These are phyloP conservation scores for Ormia ochracea DNA, from an alignment of 2,888 invertebrate species.

Conservation along the genomic window DNA sequence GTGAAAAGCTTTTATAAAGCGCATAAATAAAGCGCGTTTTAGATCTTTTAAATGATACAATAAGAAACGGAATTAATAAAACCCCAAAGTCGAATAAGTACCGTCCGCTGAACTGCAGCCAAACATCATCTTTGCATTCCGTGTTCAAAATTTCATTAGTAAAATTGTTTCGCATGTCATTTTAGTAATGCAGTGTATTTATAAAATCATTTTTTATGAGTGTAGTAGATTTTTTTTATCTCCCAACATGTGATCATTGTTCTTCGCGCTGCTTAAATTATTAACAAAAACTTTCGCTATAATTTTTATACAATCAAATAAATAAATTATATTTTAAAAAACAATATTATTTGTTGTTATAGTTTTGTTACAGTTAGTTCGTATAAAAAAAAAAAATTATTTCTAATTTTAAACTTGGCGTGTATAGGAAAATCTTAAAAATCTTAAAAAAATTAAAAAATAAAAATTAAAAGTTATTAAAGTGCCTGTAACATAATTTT, in stretches of 20 bases:
- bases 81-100: too few relatives aligned
- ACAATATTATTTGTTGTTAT: conserved; percentile 56
- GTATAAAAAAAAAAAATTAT: not conserved
- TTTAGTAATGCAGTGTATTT: conserved; percentile 24
- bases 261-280: not conserved
- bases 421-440: conserved; percentile 23
- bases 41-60: too few relatives aligned
- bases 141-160: not conserved
- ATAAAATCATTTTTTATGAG: conserved; percentile 43
- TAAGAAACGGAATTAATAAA: too few relatives aligned
- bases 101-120: too few relatives aligned
- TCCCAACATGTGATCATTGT: conserved; percentile 44
- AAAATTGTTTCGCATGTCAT: conserved; percentile 9
- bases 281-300: not conserved
- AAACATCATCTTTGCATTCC: conserved; percentile 8
- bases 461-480: conserved; percentile 7
- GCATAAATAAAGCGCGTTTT: too few relatives aligned
- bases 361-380: conserved; percentile 39
- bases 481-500: conserved; percentile 40
- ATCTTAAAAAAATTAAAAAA: too few relatives aligned
- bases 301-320: conserved; percentile 15
- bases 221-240: conserved; percentile 16
- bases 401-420: conserved; percentile 15
- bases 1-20: too few relatives aligned
- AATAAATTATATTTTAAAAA: not conserved